phyloP scores from a whole-genome alignment of 92 coral and sea anemone genomes.

The Epizoanthus scotinus region DNA sequence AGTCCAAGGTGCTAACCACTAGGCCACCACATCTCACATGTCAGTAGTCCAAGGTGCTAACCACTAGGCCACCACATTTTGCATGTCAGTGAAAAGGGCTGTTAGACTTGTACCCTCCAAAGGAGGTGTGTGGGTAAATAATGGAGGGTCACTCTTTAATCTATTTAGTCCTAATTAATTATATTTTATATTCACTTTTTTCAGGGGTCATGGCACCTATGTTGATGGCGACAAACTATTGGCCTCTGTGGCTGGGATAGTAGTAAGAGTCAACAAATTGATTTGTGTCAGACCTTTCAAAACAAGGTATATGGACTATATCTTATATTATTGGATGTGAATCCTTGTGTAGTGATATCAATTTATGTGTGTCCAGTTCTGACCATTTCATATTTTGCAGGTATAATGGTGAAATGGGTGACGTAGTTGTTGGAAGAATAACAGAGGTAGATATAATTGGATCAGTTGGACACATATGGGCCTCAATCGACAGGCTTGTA shows the following conservation, averaged over 20 bases:
- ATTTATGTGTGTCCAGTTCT: background rate
- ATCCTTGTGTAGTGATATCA: too few relatives aligned
- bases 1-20: too few relatives aligned
- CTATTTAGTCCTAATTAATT: too few relatives aligned
- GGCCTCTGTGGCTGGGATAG: constrained; percentile 94
- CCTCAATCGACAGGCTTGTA: background rate
- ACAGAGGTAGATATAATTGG: constrained; percentile 73
- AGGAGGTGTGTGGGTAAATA: too few relatives aligned
- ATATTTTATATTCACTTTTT: background rate
- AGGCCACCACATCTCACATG: too few relatives aligned
- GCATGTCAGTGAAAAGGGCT: too few relatives aligned
- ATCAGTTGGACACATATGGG: background rate
- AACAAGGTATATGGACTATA: constrained; percentile 65
- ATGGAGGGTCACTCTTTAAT: background rate
- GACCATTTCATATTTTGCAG: constrained; percentile 38
- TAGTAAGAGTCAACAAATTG: constrained; percentile 94
- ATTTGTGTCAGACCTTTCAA: constrained; percentile 94
- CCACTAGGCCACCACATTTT: too few relatives aligned
- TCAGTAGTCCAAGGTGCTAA: too few relatives aligned
- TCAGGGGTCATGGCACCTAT: constrained; percentile 97
- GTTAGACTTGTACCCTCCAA: too few relatives aligned
- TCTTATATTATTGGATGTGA: too few relatives aligned
- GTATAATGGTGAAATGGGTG: constrained; percentile 98
- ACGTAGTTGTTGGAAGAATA: constrained; percentile 98
- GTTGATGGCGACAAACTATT: constrained; percentile 86